Conservation (phyloP, 2,113 vertebrate genomes). For the Gulo gulo region DNA sequence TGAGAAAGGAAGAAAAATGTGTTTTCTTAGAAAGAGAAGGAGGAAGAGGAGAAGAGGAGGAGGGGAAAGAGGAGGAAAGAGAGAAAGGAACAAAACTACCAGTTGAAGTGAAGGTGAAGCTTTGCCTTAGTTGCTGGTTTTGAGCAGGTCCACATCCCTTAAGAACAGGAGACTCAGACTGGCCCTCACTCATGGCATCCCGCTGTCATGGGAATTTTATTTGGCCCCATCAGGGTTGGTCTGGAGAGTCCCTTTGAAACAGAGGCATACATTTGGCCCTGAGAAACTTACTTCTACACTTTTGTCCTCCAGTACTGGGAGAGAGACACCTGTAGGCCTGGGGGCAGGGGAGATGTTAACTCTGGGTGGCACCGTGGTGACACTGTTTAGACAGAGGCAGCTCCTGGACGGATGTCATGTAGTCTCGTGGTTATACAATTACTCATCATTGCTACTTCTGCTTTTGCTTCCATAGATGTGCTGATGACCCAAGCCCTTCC, state of each 20-base stretch:
- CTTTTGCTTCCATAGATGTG: accelerated
- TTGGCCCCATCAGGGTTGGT: neutral
- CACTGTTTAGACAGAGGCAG: neutral
- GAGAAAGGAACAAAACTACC: neutral
- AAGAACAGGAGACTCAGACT: neutral
- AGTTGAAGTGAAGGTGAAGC: neutral
- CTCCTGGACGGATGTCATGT: neutral
- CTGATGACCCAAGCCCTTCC: neutral
- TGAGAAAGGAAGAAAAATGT: neutral
- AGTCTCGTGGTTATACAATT: accelerated
- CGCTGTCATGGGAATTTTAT: neutral
- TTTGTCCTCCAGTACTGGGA: slow-evolving; percentile 2
- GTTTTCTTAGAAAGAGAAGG: neutral
- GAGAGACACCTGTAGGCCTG: neutral
- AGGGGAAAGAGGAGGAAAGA: neutral
- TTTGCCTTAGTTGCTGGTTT: neutral
- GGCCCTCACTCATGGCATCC: neutral
- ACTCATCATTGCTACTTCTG: neutral
- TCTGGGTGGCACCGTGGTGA: neutral
- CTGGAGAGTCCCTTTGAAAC: slow-evolving; percentile 40
- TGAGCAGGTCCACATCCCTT: neutral
- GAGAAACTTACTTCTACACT: slow-evolving; percentile 14
- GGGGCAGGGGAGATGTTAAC: neutral
- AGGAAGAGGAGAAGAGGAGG: neutral
- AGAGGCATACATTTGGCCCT: neutral